These are phyloP conservation scores for Lepas anatifera DNA, from an alignment of 2,888 invertebrate species.

Conservation along the genomic window DNA sequence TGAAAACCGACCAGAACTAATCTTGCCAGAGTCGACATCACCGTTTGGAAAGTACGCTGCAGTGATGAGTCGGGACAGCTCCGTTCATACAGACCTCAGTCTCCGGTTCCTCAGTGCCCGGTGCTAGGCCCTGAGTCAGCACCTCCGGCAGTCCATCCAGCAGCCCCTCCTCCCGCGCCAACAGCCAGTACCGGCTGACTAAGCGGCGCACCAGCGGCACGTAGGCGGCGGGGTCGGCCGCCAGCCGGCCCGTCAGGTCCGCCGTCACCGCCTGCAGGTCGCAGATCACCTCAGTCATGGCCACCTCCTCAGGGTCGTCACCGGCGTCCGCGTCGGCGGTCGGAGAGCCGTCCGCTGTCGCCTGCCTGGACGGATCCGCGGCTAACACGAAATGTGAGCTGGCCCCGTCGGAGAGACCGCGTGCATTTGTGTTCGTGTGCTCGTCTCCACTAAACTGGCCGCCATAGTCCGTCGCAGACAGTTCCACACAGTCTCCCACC, in stretches of 20 bases:
- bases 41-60: too few species aligned
- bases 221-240: not conserved
- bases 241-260: conserved; percentile 2
- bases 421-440: too few species aligned
- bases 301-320: conserved; percentile 1
- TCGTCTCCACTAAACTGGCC: not conserved
- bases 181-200: not conserved
- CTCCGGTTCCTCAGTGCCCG: too few species aligned
- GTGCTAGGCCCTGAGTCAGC: too few species aligned
- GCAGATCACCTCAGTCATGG: not conserved
- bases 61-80: too few species aligned
- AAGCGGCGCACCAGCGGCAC: not conserved
- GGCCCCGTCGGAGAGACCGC: too few species aligned
- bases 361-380: not conserved
- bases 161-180: not conserved
- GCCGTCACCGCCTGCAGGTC: not conserved
- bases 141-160: too few species aligned
- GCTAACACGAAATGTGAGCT: not conserved
- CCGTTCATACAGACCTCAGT: too few species aligned
- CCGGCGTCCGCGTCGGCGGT: not conserved
- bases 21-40: too few species aligned
- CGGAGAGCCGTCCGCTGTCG: not conserved
- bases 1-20: too few species aligned
- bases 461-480: not conserved
- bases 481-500: conserved; percentile 41